These are phyloP conservation scores for Ictidomys tridecemlineatus DNA, from an alignment of 2,113 vertebrate genomes.

Conservation along the genomic window DNA sequence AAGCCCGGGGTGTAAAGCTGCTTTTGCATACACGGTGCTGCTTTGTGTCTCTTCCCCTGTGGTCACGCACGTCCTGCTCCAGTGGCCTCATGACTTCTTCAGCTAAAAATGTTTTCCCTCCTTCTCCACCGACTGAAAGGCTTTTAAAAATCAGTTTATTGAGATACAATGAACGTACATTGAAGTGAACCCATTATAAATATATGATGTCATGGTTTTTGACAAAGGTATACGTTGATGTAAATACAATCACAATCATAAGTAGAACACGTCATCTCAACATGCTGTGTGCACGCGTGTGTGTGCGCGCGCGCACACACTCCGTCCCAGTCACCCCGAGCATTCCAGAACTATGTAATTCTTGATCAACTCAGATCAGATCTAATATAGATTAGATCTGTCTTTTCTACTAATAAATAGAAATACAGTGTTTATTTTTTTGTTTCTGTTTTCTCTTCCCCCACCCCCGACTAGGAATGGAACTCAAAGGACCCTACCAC, in stretches of 20 bases:
- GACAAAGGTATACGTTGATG: background rate
- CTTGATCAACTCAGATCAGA: background rate
- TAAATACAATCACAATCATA: background rate
- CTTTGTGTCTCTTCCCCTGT: background rate
- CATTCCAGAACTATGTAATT: background rate
- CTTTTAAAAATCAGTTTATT: background rate
- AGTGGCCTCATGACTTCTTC: background rate
- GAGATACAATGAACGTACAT: background rate
- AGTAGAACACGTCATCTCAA: background rate
- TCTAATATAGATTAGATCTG: background rate
- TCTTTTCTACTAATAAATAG: background rate
- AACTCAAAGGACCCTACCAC: no score
- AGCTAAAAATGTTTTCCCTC: background rate
- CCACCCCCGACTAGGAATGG: no score
- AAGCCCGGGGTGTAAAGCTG: no score
- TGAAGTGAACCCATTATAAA: background rate
- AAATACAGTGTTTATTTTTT: background rate
- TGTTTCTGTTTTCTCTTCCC: background rate
- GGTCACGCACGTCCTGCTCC: background rate
- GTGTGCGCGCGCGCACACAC: no score
- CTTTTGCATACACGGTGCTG: background rate
- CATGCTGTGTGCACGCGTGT: background rate
- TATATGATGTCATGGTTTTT: background rate
- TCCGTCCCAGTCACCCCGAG: no score
- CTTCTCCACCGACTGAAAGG: background rate